Percentiles rank a stretch among this genome's conserved stretches.
phyloP scores from a whole-genome alignment of 2,797 vertebrate species.

The Diglossa cyanea region DNA sequence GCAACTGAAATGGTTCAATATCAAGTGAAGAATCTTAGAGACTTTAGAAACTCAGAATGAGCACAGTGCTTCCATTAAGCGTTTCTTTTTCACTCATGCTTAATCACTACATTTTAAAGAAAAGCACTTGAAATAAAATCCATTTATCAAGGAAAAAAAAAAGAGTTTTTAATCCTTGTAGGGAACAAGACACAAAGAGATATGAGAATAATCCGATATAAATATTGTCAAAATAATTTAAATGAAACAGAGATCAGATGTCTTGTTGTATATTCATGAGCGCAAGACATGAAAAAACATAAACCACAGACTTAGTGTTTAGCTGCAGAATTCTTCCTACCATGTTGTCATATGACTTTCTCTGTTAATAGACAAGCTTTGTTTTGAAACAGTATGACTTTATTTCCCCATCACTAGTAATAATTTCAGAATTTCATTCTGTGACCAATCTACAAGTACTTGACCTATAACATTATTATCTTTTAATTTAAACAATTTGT shows the following conservation, averaged over 20 bases:
- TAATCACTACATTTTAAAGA: not conserved
- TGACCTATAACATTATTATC: not conserved
- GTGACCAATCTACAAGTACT: not conserved
- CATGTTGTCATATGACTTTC: not conserved
- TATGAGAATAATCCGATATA: not conserved
- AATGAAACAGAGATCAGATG: not conserved
- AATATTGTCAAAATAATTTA: not conserved
- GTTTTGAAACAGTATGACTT: not conserved
- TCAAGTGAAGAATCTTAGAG: not conserved
- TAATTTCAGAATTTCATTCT: not conserved
- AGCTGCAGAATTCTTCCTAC: not conserved
- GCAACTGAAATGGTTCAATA: not conserved
- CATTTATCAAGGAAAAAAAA: not conserved
- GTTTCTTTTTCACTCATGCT: not conserved
- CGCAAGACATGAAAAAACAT: not conserved
- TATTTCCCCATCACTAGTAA: not conserved
- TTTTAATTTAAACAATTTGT: not conserved
- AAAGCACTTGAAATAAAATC: not conserved
- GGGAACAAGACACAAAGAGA: not conserved
- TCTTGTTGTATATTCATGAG: not conserved
- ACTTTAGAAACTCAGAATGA: not conserved
- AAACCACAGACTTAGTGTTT: not conserved
- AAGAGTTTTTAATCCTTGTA: not conserved
- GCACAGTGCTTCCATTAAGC: not conserved
- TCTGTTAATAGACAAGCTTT: not conserved